Conservation (phyloP, 2,888 invertebrate species). For the Ypsolopha sequella region DNA sequence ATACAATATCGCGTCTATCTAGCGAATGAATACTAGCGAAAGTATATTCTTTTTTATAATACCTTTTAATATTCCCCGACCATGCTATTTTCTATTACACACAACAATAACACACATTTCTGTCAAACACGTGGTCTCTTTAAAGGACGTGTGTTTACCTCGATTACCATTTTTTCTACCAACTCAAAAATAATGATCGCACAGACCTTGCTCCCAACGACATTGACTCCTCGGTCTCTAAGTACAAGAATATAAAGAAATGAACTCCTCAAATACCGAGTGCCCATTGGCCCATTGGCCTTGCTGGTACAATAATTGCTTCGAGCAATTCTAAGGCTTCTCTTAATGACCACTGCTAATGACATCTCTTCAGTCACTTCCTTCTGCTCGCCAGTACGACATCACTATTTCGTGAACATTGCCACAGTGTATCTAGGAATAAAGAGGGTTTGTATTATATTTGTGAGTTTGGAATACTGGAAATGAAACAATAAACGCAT, state of each 20-base stretch:
- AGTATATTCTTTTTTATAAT: no score
- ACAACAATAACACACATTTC: no score
- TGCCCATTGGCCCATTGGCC: background rate
- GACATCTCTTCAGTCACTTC: slow-evolving; percentile 17
- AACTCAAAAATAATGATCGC: background rate
- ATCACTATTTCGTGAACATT: background rate
- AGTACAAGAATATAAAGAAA: background rate
- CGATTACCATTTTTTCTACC: no score
- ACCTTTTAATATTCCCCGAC: no score
- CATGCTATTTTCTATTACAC: no score
- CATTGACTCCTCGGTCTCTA: background rate
- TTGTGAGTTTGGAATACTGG: no score
- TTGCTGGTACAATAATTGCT: slow-evolving; percentile 23
- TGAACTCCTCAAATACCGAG: background rate
- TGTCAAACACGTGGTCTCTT: no score
- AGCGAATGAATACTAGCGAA: no score
- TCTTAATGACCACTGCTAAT: slow-evolving; percentile 38
- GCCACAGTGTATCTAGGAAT: background rate
- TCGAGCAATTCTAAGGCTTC: slow-evolving; percentile 16
- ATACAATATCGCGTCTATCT: background rate
- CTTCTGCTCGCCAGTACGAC: background rate
- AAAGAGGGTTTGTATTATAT: no score
- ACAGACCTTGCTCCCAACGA: background rate
- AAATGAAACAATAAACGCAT: no score
- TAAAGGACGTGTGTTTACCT: no score